phyloP scores from a whole-genome alignment of 1,140 invertebrate genomes.

The Armadillidium nasatum region DNA sequence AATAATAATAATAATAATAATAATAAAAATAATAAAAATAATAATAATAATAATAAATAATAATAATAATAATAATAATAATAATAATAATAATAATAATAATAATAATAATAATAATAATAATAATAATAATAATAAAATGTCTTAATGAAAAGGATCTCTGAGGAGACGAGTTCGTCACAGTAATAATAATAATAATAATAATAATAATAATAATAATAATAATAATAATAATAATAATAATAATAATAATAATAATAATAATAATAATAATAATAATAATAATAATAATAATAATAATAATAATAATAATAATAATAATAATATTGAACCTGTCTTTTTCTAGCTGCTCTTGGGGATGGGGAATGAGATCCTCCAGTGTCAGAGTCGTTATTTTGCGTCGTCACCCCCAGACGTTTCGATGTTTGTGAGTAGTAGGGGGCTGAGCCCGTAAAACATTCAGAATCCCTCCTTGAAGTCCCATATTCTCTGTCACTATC shows the following conservation, averaged over 20 bases:
- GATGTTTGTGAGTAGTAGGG: conserved; percentile 32
- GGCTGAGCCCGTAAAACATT: conserved; percentile 50
- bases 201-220: too few species aligned
- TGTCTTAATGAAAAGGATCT: too few species aligned
- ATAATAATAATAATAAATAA: too few species aligned
- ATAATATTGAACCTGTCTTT: conserved; percentile 59
- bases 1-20: too few species aligned
- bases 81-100: conserved; percentile 16
- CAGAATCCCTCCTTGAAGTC: conserved; percentile 62
- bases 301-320: conserved; percentile 34
- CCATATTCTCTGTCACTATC: conserved; percentile 76
- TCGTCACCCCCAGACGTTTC: conserved; percentile 61
- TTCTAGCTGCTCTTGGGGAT: conserved; percentile 72
- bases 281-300: conserved; percentile 10
- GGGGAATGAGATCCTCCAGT: conserved; percentile 80
- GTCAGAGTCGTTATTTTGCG: conserved; percentile 71
- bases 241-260: neutral
- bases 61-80: conserved; percentile 2
- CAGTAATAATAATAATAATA: too few species aligned
- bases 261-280: conserved; percentile 19
- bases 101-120: conserved; percentile 17
- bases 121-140: conserved; percentile 35
- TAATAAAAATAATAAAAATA: too few species aligned
- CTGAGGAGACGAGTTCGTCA: too few species aligned
- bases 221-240: too few species aligned